phyloP scores from a whole-genome alignment of 2,888 invertebrate species.

The Brenthis ino region DNA sequence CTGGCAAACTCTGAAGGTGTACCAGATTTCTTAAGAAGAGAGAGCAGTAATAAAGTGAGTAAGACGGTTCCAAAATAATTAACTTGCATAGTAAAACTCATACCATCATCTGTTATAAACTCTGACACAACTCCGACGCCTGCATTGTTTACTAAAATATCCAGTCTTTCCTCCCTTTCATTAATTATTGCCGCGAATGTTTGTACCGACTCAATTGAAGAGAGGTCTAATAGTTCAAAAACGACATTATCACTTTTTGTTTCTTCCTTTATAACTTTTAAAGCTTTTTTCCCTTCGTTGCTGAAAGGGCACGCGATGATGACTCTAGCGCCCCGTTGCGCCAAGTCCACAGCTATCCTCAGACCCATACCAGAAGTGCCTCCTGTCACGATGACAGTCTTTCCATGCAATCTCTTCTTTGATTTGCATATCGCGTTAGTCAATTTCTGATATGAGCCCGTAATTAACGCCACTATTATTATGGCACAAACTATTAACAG shows the following conservation, averaged over 20 bases:
- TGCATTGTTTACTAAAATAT: constrained; percentile 52
- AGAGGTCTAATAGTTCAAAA: constrained; percentile 87
- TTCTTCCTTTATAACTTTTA: constrained; percentile 84
- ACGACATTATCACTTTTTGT: constrained; percentile 86
- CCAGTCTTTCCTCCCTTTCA: constrained; percentile 86
- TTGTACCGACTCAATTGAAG: constrained; percentile 88
- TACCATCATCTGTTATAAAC: too few species aligned
- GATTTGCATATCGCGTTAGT: constrained; percentile 54
- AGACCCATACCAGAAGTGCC: constrained; percentile 70
- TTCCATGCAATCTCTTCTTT: constrained; percentile 49
- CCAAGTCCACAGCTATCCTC: constrained; percentile 64
- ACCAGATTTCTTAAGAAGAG: too few species aligned
- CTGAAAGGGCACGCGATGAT: constrained; percentile 69
- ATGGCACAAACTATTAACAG: neutral
- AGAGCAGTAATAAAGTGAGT: too few species aligned
- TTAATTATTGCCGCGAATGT: constrained; percentile 90
- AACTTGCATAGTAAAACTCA: too few species aligned
- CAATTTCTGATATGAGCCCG: constrained; percentile 65
- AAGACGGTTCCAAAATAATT: too few species aligned
- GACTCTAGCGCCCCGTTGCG: constrained; percentile 65
- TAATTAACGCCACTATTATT: constrained; percentile 38
- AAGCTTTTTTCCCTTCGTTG: constrained; percentile 59
- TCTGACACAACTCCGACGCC: too few species aligned
- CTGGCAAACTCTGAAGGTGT: too few species aligned
- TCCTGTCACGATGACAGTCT: constrained; percentile 66